Evolutionary conservation across 2,797 vertebrate genomes (phyloP), one percentile per base, ranked within the genome.

Genomic region (Anguilla megastoma): DNA sequence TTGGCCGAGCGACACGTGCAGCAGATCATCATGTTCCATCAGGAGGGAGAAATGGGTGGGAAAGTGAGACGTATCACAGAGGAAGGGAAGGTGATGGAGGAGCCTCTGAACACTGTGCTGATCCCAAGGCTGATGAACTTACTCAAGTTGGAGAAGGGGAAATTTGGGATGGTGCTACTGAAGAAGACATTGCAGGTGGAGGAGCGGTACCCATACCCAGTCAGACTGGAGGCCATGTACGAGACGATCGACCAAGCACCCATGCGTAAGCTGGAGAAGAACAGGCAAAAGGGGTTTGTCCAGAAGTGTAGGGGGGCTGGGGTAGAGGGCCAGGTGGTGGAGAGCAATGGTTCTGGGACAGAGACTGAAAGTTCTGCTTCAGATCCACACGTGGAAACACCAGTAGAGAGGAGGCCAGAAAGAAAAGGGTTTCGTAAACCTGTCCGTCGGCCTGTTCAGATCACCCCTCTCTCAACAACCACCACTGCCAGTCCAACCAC

Each of bases 131-230:
- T 99, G 87, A 98, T 99, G 97, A 97, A 94, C 92, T 97, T 99
- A 92, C 94, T 99, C 89, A 99, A 99, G 90, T 91, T 99, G 90
- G 98, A 99, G 94, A 98, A 97, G 93, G 98, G 99, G 89, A 99
- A 99, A 92, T 99, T 99, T 85, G 97, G 97, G 69, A 99, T 99
- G 98, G 98, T 98, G 91, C 95, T 99, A 48, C 91, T 99, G 92
- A 98, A 96, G 95, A 99, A 99, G 94, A 99, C 98, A 0, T 92
- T 99, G 89, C 99, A 99, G 95, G 97, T 99, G 86, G 96, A 99
- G 88, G 99, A 99, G 94, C 95, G 97, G 84, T 99, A 99, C 91
- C 99, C 99, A 0, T 99, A 99, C 87, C 98, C 99, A 0, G 99
- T 99, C 76, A 97, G 98, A 93, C 93, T 99, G 91, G 99, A 99